Conservation (phyloP, 2,888 invertebrate species). For the Beris chalybata region DNA sequence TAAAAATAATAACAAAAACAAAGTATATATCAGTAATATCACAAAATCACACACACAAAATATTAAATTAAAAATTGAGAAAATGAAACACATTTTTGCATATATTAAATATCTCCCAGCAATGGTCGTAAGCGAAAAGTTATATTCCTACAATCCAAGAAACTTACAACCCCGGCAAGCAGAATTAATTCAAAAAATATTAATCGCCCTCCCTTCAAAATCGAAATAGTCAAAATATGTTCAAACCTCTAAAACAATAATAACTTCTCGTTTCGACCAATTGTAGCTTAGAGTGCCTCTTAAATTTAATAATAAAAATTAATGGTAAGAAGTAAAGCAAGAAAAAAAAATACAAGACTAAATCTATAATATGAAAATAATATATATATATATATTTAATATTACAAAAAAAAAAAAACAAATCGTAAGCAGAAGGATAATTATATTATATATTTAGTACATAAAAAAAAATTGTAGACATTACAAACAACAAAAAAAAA, state of each 20-base stretch:
- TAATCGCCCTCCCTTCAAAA: too few relatives aligned
- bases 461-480: slow-evolving; percentile 24
- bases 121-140: slow-evolving; percentile 45
- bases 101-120: slow-evolving; percentile 42
- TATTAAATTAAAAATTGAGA: slow-evolving; percentile 20
- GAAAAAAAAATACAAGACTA: slow-evolving; percentile 39
- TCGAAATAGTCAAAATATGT: background rate
- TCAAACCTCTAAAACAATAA: slow-evolving; percentile 23
- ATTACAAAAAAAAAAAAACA: slow-evolving; percentile 13
- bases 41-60: slow-evolving; percentile 26
- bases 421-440: slow-evolving; percentile 18
- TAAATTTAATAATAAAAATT: slow-evolving; percentile 40
- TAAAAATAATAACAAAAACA: slow-evolving; percentile 35
- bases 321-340: slow-evolving; percentile 39
- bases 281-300: slow-evolving; percentile 49
- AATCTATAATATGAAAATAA: slow-evolving; percentile 36
- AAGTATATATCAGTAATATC: slow-evolving; percentile 39
- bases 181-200: too few relatives aligned
- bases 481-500: slow-evolving; percentile 30
- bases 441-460: slow-evolving; percentile 31
- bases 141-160: slow-evolving; percentile 34
- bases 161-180: background rate
- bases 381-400: slow-evolving; percentile 34
- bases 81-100: slow-evolving; percentile 25
- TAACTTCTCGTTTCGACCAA: slow-evolving; percentile 45